These are phyloP conservation scores for Perognathus longimembris DNA, from an alignment of 2,113 vertebrate genomes.

Conservation along the genomic window DNA sequence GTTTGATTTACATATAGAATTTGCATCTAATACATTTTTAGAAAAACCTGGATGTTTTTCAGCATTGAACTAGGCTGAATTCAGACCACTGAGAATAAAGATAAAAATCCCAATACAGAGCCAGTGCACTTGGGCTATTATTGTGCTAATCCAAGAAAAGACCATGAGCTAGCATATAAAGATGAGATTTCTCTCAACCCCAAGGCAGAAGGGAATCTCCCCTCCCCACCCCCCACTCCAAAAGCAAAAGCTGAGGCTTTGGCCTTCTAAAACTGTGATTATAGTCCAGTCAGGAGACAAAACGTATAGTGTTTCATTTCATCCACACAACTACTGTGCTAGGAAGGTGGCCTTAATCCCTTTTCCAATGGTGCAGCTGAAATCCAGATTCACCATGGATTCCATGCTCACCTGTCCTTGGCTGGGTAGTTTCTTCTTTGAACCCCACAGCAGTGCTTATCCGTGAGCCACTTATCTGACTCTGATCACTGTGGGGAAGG, in stretches of 20 bases:
- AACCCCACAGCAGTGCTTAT: not conserved
- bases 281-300: constrained; percentile 38
- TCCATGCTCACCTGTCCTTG: not conserved
- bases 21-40: constrained; percentile 47
- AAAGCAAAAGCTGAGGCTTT: not conserved
- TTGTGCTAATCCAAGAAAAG: not conserved
- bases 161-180: not conserved
- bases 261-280: not conserved
- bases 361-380: not conserved
- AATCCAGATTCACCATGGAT: not conserved
- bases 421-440: not conserved
- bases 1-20: constrained; percentile 41
- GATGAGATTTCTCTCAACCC: not conserved
- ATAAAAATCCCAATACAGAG: not conserved
- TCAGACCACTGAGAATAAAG: not conserved
- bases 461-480: not conserved
- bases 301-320: not conserved
- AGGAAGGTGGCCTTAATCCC: not conserved
- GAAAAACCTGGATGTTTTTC: not conserved
- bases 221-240: not conserved
- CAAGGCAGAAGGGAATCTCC: not conserved
- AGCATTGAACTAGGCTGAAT: not conserved
- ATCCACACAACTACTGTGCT: not conserved
- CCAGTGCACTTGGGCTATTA: not conserved
- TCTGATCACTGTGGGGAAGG: not conserved